Conservation (phyloP, 2,797 vertebrate species). For the Notoglanidium macrostoma region DNA sequence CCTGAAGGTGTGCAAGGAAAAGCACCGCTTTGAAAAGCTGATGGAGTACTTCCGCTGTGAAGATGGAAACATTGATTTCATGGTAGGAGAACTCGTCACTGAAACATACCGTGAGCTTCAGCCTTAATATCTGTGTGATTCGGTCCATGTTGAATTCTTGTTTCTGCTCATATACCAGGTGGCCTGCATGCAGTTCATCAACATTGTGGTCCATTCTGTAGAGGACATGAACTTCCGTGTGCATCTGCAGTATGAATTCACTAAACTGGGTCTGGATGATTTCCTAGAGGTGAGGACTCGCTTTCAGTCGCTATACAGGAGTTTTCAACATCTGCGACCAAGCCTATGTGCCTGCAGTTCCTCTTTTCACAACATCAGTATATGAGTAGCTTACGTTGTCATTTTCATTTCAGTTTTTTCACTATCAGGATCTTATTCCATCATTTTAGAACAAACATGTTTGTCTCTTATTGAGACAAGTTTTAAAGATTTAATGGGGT, state of each 20-base stretch:
- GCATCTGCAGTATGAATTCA: conserved; percentile 94
- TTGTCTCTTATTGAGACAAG: background rate
- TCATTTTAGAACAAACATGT: background rate
- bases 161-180: conserved; percentile 73
- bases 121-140: background rate
- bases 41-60: conserved; percentile 96
- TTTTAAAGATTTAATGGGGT: background rate
- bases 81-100: conserved; percentile 75
- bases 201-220: conserved; percentile 95
- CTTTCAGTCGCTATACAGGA: background rate
- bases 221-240: conserved; percentile 98
- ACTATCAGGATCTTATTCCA: background rate
- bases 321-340: background rate
- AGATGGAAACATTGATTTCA: conserved; percentile 97
- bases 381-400: too few species aligned
- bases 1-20: conserved; percentile 92
- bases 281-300: conserved; percentile 85
- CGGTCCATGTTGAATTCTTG: background rate
- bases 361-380: too few species aligned
- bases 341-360: background rate
- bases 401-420: background rate
- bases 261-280: conserved; percentile 92
- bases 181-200: conserved; percentile 98
- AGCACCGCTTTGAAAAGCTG: conserved; percentile 94
- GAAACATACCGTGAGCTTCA: conserved; percentile 7